Evolutionary conservation across 2,797 vertebrate species (phyloP).

Genomic region (Rhinophrynus dorsalis): DNA sequence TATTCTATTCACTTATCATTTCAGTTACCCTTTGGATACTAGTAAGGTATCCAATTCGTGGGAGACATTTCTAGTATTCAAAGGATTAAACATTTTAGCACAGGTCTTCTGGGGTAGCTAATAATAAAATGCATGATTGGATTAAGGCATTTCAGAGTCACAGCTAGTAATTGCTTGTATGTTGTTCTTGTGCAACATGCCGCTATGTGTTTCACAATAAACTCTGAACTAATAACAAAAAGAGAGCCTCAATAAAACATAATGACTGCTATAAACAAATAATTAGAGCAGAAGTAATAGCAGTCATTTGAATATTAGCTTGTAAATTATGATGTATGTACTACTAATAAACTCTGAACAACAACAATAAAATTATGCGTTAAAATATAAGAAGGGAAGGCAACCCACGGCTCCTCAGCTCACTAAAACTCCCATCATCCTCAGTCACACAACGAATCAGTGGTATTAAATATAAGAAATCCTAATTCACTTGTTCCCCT

Average conservation of each 20-base stretch:
- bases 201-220: background rate
- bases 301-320: slow-evolving; percentile 8
- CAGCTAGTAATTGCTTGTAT: background rate
- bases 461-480: no score
- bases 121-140: background rate
- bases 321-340: slow-evolving; percentile 5
- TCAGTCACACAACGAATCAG: no score
- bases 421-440: no score
- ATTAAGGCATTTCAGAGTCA: background rate
- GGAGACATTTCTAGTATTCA: no score
- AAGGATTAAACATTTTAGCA: slow-evolving; percentile 9
- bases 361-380: no score
- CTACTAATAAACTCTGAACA: background rate
- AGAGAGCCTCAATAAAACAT: slow-evolving; percentile 1
- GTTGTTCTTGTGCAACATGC: background rate
- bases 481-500: no score
- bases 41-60: no score
- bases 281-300: background rate
- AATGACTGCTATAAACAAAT: background rate
- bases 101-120: background rate
- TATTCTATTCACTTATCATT: no score
- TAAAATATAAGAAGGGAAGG: no score
- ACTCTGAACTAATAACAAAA: background rate
- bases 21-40: no score
- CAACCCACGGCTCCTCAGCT: no score